A percentile compares a stretch with the other conserved stretches of the same genome.
These are phyloP conservation scores for Hippoglossus stenolepis DNA, from an alignment of 2,113 vertebrate species.

Conservation along the genomic window DNA sequence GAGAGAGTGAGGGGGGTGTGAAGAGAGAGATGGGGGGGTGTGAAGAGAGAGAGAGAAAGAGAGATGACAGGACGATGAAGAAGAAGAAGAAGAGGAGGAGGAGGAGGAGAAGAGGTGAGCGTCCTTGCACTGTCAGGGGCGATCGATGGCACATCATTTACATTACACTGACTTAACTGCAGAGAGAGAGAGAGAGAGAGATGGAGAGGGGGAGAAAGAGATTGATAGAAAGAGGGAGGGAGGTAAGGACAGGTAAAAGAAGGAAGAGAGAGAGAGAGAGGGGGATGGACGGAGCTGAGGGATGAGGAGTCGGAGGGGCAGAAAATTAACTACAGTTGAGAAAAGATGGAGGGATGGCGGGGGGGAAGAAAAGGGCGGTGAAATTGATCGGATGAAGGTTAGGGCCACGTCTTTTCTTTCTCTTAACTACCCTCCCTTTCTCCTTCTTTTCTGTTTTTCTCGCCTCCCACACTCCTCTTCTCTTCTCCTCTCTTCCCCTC, in stretches of 20 bases:
- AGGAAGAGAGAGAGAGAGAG: conserved; percentile 22
- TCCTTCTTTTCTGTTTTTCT: conserved; percentile 3
- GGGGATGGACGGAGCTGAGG: conserved; percentile 33
- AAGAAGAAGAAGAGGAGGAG: conserved; percentile 37
- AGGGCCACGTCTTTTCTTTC: conserved; percentile 22
- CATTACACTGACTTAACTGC: conserved; percentile 82
- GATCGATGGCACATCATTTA: conserved; percentile 84
- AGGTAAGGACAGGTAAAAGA: conserved; percentile 20
- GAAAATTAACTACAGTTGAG: conserved; percentile 67
- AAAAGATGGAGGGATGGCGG: conserved; percentile 40
- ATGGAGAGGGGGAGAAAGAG: too few relatives aligned
- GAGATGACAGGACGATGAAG: conserved; percentile 74
- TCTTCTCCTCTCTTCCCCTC: neutral
- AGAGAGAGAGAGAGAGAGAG: conserved; percentile 49
- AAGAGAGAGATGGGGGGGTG: conserved; percentile 19
- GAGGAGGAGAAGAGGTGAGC: conserved; percentile 71
- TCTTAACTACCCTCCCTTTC: conserved; percentile 15
- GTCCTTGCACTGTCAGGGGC: conserved; percentile 83
- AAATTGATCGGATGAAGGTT: conserved; percentile 52
- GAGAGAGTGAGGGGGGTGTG: conserved; percentile 15
- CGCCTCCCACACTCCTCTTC: conserved; percentile 7
- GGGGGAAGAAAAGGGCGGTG: neutral
- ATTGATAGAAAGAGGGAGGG: conserved; percentile 9
- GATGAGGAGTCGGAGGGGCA: conserved; percentile 41
- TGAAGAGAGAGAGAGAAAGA: conserved; percentile 56